Evolutionary conservation across 1,140 invertebrate genomes (phyloP).

Genomic region (Cyclargus thomasi): DNA sequence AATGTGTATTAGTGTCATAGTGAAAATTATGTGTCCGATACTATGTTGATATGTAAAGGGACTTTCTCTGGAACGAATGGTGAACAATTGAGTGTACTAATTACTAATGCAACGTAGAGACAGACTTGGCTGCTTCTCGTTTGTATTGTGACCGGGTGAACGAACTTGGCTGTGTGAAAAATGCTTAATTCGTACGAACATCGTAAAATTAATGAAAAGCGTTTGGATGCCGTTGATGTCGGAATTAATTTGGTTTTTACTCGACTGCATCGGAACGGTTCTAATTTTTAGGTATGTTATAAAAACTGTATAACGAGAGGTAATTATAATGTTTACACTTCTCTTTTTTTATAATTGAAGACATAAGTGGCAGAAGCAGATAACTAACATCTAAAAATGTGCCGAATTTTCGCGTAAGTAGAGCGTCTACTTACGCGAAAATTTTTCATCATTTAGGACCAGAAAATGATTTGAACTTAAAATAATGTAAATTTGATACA

Average conservation of each 20-base stretch:
- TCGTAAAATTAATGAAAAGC: background rate
- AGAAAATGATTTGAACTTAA: no score
- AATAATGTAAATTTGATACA: no score
- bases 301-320: no score
- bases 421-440: no score
- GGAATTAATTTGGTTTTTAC: background rate
- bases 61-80: conserved; percentile 61
- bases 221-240: background rate
- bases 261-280: no score
- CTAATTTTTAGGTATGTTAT: no score
- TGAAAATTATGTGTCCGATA: conserved; percentile 15
- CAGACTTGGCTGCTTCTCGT: conserved; percentile 12
- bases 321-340: no score
- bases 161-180: background rate
- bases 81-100: conserved; percentile 49
- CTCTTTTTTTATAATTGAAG: no score
- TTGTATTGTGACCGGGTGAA: background rate
- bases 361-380: no score
- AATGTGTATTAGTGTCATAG: conserved; percentile 21
- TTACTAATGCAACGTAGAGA: conserved; percentile 45
- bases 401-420: no score
- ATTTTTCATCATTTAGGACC: no score
- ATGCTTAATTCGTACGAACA: background rate
- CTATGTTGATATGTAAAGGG: conserved; percentile 34
- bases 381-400: no score